Evolutionary conservation across 2,113 vertebrate species (phyloP).

Genomic region (Daboia siamensis): DNA sequence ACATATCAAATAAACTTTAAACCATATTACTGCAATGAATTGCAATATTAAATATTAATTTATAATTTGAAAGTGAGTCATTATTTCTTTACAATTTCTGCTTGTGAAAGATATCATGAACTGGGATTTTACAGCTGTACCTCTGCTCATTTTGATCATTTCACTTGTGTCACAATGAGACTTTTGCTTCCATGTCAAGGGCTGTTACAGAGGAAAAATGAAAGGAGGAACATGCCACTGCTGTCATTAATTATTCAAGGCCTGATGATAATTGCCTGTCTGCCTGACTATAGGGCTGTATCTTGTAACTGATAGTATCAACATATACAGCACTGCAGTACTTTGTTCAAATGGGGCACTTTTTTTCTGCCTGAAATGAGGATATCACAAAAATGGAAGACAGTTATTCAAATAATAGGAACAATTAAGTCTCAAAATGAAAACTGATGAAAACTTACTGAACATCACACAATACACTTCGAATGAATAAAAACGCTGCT

Average conservation of each 20-base stretch:
- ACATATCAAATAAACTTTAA: neutral
- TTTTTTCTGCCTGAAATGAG: neutral
- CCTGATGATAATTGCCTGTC: slow-evolving; percentile 18
- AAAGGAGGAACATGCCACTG: slow-evolving; percentile 11
- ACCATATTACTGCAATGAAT: neutral
- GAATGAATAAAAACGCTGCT: neutral
- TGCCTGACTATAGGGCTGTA: neutral
- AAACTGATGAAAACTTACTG: neutral
- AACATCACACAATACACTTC: neutral
- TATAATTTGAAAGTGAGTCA: neutral
- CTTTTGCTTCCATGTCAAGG: neutral
- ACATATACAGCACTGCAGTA: neutral
- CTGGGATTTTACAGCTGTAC: neutral
- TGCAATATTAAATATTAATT: slow-evolving; percentile 16
- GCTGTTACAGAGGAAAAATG: slow-evolving; percentile 3
- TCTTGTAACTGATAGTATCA: slow-evolving; percentile 10
- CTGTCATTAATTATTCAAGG: slow-evolving; percentile 20
- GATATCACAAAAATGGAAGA: slow-evolving; percentile 3
- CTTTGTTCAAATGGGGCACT: neutral
- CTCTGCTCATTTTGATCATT: slow-evolving; percentile 13
- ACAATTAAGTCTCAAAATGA: neutral
- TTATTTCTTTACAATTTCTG: neutral
- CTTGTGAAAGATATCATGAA: neutral
- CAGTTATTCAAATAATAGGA: slow-evolving; percentile 3
- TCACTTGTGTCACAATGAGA: slow-evolving; percentile 10